Conservation (phyloP, 2,888 invertebrate species). For the Atrina japonica region DNA sequence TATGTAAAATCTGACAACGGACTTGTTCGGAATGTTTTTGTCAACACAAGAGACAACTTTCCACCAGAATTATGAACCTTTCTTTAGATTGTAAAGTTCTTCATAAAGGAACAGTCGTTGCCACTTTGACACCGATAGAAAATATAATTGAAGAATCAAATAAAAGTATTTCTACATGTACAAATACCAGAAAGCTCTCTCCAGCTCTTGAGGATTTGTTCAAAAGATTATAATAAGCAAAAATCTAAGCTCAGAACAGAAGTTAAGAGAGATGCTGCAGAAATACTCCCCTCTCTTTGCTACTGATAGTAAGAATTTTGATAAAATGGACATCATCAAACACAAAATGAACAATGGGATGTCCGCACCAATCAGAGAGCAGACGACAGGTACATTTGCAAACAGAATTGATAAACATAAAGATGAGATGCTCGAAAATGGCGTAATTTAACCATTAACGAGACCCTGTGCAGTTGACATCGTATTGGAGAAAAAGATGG, state of each 20-base stretch:
- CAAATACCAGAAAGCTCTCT: no score
- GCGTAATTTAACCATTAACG: constrained; percentile 26
- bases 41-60: background rate
- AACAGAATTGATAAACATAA: constrained; percentile 34
- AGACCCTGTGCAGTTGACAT: constrained; percentile 43
- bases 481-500: constrained; percentile 39
- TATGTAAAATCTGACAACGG: background rate
- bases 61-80: background rate
- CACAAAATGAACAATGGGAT: constrained; percentile 27
- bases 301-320: no score
- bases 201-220: no score
- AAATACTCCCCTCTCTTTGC: no score
- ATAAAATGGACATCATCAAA: no score
- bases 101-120: background rate
- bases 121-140: background rate
- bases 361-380: constrained; percentile 23
- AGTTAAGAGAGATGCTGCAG: no score
- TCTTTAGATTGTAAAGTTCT: background rate
- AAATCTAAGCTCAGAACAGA: no score
- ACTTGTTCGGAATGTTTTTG: background rate
- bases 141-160: background rate
- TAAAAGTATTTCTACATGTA: background rate
- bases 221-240: no score
- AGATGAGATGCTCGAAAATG: constrained; percentile 39
- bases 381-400: constrained; percentile 14